Evolutionary conservation across 1,140 invertebrate genomes (phyloP), one percentile per base, ranked within the genome.

Genomic region (Papilio aristodemus): DNA sequence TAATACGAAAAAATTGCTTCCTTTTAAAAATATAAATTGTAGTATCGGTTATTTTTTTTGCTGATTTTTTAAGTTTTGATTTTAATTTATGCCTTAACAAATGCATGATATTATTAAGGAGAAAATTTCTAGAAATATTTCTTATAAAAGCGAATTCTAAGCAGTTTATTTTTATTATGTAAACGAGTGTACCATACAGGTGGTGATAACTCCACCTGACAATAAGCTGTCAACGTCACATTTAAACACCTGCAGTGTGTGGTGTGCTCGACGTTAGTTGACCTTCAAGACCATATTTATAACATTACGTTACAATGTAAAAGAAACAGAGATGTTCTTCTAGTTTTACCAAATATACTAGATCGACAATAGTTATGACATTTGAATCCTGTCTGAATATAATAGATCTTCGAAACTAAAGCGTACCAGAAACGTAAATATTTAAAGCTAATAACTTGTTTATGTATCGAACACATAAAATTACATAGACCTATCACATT

Each of bases 171-270:
- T 39, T n/a, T 38, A 41, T 50, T 63, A 41, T 63, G 38, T 63
- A 63, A 63, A 63, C 38, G 19, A 63, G 60, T 68, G 43, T 71
- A 58, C 64, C 67, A 67, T 14, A 66, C 63, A 66, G 63, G 67
- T 73, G 67, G 71, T 67, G 71, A 75, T 72, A 64, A 68, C 60
- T 64, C 67, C 66, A 71, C 67, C 70, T 75, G 76, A 75, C 76
- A 73, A 60, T 41, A 39, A 41, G 60, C 68, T 75, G 73, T 75
- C 76, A 78, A 72, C 73, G 73, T 72, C 76, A 69, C 43, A 39
- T 72, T 70, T 69, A 71, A 72, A 64, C 71, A 74, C 69, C 72
- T 76, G 77, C 72, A 71, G 27, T 9, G 41, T 66, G 41, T 66
- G 58, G 17, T 71, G 46, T 22, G 46, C 22, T 22, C 64, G 66